Evolutionary conservation across 2,888 invertebrate species (phyloP).

Genomic region (Trachelus tabidus): DNA sequence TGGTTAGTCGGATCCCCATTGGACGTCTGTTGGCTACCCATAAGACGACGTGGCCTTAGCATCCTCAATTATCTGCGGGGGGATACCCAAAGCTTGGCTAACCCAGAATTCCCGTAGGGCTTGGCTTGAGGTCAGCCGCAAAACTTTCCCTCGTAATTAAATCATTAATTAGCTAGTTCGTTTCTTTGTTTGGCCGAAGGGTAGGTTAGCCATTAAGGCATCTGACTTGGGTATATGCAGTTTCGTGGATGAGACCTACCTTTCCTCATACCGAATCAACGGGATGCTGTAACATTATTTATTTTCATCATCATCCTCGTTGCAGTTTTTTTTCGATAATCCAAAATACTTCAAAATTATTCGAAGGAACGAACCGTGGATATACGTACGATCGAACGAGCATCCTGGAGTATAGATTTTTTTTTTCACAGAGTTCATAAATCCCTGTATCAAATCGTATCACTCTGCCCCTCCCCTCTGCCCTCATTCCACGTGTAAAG

Average conservation of each 20-base stretch:
- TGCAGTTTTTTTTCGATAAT: not conserved
- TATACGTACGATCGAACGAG: not conserved
- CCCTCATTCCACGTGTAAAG: not conserved
- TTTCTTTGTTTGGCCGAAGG: slow-evolving; percentile 32
- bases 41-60: slow-evolving; percentile 53
- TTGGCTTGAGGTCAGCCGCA: slow-evolving; percentile 36
- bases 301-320: not conserved
- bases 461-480: rapidly evolving
- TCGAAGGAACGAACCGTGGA: not conserved
- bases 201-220: not conserved
- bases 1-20: slow-evolving; percentile 49
- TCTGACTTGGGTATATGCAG: not conserved
- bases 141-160: slow-evolving; percentile 58
- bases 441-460: not conserved
- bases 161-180: slow-evolving; percentile 54
- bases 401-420: not conserved
- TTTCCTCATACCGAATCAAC: not conserved
- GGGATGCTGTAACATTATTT: not conserved
- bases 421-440: not conserved
- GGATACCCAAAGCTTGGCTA: slow-evolving; percentile 15
- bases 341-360: not conserved
- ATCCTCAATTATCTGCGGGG: slow-evolving; percentile 57
- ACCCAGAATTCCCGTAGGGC: slow-evolving; percentile 36
- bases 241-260: no score
- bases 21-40: slow-evolving; percentile 32